Conservation (phyloP, 2,888 invertebrate species). For the Drosophila demipolita region DNA sequence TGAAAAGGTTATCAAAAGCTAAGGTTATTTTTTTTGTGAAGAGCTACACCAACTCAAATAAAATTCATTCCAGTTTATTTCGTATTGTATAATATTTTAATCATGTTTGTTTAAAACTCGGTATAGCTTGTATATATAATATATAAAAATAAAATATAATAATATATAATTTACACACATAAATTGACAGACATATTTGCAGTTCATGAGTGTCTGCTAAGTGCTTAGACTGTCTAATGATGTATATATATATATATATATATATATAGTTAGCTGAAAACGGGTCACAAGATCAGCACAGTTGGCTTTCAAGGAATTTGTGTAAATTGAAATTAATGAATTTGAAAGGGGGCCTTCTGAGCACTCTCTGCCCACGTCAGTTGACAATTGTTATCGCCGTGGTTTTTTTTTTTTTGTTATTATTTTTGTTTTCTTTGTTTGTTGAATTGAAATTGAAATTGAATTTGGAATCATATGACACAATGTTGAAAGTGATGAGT, state of each 20-base stretch:
- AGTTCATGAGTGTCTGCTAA: conserved; percentile 47
- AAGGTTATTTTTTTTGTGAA: neutral
- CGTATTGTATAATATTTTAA: neutral
- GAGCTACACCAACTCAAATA: conserved; percentile 6
- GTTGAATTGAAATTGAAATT: conserved; percentile 39
- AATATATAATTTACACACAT: too few species aligned
- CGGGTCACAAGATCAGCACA: conserved; percentile 45
- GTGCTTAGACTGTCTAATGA: conserved; percentile 15
- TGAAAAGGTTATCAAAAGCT: conserved; percentile 37
- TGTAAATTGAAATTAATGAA: conserved; percentile 28
- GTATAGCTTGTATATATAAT: neutral
- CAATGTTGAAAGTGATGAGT: conserved; percentile 17
- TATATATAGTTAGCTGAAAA: neutral
- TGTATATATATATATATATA: neutral
- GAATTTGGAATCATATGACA: conserved; percentile 46
- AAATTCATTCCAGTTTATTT: neutral
- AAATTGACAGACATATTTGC: conserved; percentile 28
- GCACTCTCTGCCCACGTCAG: conserved; percentile 19
- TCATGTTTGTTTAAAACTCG: neutral
- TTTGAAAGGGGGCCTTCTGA: conserved; percentile 3
- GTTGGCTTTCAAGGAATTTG: conserved; percentile 22
- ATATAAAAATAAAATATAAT: neutral
- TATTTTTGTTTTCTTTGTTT: conserved; percentile 19
- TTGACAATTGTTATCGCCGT: conserved; percentile 25
- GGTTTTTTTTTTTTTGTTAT: conserved; percentile 21